Percentiles rank a stretch among this genome's conserved stretches.
phyloP scores from a whole-genome alignment of 2,113 vertebrate genomes.

The Corynorhinus townsendii region DNA sequence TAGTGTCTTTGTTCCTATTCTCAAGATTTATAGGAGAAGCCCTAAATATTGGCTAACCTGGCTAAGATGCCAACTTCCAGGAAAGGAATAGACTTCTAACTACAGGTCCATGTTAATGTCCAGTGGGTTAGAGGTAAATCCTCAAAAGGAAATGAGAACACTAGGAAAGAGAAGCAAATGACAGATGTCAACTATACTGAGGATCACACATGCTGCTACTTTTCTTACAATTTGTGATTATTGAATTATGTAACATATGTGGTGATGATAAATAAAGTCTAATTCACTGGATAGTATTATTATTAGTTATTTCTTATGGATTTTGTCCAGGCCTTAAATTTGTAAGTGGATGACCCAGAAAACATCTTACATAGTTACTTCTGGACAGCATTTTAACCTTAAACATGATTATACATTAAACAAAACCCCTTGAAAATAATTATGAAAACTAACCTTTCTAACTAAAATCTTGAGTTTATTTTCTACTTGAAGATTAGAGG shows the following conservation, averaged over 20 bases:
- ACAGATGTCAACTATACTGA: background rate
- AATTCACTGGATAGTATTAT: background rate
- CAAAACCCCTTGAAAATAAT: background rate
- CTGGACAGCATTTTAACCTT: background rate
- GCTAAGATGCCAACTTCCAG: background rate
- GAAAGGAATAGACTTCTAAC: background rate
- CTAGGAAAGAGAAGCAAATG: constrained; percentile 12
- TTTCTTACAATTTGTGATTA: background rate
- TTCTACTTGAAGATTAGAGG: background rate
- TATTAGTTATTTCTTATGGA: background rate
- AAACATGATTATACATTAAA: background rate
- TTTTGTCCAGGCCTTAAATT: background rate
- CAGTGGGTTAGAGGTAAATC: background rate
- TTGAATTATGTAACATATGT: background rate
- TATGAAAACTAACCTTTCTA: background rate
- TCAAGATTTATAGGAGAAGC: background rate
- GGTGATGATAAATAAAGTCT: background rate
- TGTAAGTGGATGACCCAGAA: background rate
- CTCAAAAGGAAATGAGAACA: constrained; percentile 20
- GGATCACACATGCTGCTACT: background rate
- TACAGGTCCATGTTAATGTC: background rate
- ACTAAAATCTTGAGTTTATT: background rate
- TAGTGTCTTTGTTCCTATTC: background rate
- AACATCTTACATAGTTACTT: background rate
- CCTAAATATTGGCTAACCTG: background rate